phyloP scores from a whole-genome alignment of 2,797 vertebrate genomes.

The Rhynchonycteris naso region DNA sequence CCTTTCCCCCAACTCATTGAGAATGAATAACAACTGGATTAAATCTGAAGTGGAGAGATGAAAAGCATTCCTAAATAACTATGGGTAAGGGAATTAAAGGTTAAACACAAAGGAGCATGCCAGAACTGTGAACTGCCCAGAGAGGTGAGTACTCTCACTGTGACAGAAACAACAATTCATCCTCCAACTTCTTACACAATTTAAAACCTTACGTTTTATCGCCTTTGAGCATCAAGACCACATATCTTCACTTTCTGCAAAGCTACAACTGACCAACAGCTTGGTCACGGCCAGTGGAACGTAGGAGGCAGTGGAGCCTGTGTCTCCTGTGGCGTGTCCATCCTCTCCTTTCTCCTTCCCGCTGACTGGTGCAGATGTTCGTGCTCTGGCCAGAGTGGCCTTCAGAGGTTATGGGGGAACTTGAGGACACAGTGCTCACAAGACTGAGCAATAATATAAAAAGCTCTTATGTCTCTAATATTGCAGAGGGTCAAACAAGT shows the following conservation, averaged over 20 bases:
- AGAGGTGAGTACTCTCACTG: neutral
- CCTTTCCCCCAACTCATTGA: neutral
- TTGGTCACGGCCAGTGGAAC: neutral
- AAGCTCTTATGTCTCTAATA: neutral
- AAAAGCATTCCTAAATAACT: neutral
- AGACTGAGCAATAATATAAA: neutral
- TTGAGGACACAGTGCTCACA: neutral
- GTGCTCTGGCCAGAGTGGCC: neutral
- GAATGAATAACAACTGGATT: slow-evolving; percentile 32
- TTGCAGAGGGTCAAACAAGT: neutral
- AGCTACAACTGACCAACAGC: neutral
- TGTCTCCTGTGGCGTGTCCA: neutral
- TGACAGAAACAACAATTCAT: neutral
- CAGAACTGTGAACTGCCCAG: neutral
- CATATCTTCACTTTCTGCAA: neutral
- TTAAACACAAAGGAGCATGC: neutral
- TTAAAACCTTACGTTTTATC: slow-evolving; percentile 8
- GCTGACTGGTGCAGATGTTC: accelerated
- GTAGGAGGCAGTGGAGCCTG: accelerated
- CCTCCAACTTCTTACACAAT: neutral
- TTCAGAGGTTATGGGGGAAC: neutral
- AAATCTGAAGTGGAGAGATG: neutral
- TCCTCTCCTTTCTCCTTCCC: neutral
- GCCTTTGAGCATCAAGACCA: neutral
- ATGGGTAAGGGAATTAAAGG: neutral